Conservation (phyloP, 2,113 vertebrate genomes). For the Toxotes chatareus region DNA sequence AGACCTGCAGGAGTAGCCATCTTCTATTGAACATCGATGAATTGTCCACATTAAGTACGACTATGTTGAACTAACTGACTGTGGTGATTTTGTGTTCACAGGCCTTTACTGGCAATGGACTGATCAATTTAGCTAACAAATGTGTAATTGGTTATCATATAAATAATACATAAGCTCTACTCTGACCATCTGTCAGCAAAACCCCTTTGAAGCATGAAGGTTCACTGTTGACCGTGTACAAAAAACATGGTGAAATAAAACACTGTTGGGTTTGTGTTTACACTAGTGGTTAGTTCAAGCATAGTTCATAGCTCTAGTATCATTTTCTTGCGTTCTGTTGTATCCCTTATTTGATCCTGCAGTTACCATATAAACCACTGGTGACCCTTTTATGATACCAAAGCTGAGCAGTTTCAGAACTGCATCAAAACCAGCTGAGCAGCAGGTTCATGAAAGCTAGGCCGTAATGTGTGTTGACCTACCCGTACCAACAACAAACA, state of each 20-base stretch:
- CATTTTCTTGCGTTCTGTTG: not conserved
- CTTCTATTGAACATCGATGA: not conserved
- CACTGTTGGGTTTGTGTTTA: not conserved
- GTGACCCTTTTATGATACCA: not conserved
- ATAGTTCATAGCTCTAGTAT: not conserved
- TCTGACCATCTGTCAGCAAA: not conserved
- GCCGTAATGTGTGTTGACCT: slow-evolving; percentile 21
- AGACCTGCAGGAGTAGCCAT: not conserved
- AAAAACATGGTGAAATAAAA: not conserved
- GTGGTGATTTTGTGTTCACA: not conserved
- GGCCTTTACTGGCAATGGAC: not conserved
- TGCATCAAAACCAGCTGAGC: slow-evolving; percentile 12
- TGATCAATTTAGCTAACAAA: not conserved
- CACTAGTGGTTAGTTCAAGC: not conserved
- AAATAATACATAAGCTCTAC: not conserved
- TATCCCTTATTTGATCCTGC: not conserved
- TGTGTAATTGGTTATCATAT: not conserved
- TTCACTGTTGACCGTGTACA: not conserved
- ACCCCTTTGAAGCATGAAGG: not conserved
- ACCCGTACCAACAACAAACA: slow-evolving; percentile 45
- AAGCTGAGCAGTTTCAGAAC: not conserved
- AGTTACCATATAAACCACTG: not conserved
- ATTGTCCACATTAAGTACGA: not conserved
- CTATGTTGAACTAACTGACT: not conserved
- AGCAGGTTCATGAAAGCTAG: slow-evolving; percentile 6